Evolutionary conservation across 2,113 vertebrate genomes (phyloP).

Genomic region (Psettodes erumei): DNA sequence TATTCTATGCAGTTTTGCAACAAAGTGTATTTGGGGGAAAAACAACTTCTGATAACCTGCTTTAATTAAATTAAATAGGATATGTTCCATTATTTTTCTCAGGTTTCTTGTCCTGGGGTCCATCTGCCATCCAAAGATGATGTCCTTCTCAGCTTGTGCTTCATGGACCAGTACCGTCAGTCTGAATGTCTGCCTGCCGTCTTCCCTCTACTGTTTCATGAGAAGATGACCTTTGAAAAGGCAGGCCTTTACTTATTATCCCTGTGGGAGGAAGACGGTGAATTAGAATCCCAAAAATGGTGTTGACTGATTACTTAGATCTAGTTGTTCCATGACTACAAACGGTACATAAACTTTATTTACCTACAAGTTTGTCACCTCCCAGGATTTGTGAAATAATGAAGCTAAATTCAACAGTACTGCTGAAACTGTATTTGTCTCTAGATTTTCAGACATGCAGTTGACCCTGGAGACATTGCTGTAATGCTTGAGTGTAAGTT

Average conservation of each 20-base stretch:
- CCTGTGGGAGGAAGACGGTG: neutral
- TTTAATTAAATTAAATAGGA: neutral
- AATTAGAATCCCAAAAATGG: no score
- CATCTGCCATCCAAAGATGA: conserved; percentile 82
- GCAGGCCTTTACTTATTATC: conserved; percentile 54
- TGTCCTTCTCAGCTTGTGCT: conserved; percentile 81
- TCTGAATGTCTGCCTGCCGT: conserved; percentile 76
- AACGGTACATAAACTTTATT: neutral
- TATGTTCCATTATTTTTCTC: neutral
- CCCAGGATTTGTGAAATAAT: neutral
- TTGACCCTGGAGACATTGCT: conserved; percentile 83
- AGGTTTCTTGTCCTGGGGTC: conserved; percentile 84
- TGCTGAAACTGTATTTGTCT: neutral
- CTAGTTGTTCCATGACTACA: neutral
- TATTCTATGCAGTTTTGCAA: no score
- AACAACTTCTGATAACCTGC: rapidly evolving
- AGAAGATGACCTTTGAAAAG: conserved; percentile 87
- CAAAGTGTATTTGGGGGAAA: no score
- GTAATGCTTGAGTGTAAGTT: conserved; percentile 84
- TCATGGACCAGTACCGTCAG: conserved; percentile 81
- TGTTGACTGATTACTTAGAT: neutral
- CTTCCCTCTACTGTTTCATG: conserved; percentile 83
- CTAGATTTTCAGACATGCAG: conserved; percentile 82
- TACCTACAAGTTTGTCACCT: neutral
- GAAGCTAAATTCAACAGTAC: neutral